These are phyloP conservation scores for Tachuris rubrigastra DNA, from an alignment of 2,113 vertebrate species.

Conservation along the genomic window DNA sequence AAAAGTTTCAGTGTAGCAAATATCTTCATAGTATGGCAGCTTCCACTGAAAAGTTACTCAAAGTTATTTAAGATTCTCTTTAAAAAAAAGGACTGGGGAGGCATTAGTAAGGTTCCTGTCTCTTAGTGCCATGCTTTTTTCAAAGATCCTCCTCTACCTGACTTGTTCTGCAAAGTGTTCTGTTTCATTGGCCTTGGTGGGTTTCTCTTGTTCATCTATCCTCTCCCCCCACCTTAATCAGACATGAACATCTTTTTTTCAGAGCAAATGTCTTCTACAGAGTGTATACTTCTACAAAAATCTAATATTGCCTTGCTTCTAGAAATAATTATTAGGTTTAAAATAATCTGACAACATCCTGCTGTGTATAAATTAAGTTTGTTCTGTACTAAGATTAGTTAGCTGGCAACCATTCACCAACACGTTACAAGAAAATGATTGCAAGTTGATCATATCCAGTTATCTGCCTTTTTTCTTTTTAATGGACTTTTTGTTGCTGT, in stretches of 20 bases:
- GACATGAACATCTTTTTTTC: not conserved
- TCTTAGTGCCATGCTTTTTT: not conserved
- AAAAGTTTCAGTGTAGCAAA: not conserved
- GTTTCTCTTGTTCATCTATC: not conserved
- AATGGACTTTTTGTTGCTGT: conserved; percentile 2
- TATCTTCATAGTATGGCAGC: not conserved
- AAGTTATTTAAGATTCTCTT: not conserved
- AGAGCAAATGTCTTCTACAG: not conserved
- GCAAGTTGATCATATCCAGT: not conserved
- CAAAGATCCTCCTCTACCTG: not conserved
- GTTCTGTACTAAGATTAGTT: not conserved
- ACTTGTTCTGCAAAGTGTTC: not conserved
- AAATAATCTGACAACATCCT: conserved; percentile 34
- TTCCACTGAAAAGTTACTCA: not conserved
- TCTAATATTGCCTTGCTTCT: not conserved
- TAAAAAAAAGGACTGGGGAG: not conserved
- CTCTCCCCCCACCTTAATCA: not conserved
- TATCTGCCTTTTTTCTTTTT: conserved; percentile 7
- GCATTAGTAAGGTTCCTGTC: not conserved
- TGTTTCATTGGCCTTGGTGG: not conserved
- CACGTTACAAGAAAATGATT: not conserved
- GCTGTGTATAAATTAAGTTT: conserved; percentile 28
- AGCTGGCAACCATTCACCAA: not conserved
- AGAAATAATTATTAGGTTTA: conserved; percentile 19
- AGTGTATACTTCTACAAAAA: not conserved